Evolutionary conservation across 2,888 invertebrate species (phyloP), one percentile per base, ranked within the genome.

Genomic region (Odontothrips loti): DNA sequence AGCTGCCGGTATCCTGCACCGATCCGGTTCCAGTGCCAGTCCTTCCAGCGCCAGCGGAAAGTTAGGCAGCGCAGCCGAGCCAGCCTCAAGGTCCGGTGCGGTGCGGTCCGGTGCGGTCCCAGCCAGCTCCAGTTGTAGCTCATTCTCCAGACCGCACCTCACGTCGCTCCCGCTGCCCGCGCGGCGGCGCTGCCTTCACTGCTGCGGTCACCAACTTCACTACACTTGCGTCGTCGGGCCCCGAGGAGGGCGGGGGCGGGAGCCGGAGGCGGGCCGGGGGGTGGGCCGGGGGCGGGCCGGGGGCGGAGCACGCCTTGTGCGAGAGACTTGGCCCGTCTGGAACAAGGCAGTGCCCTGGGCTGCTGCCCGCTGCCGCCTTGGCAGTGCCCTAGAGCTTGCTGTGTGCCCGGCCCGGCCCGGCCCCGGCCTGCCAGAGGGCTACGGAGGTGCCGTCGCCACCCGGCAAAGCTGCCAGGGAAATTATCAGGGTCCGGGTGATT

Each of bases 171-270:
- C 10, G 51, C 51, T 20, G 58, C 58, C 58, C 0, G 20, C 15
- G 20, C 58, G 58, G 15, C 58, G 17, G 17, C 58, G 20, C 58
- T 17, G 58, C 58, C 51, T 51, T 17, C 34, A 43, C 58, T 58
- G 58, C 58, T 58, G 58, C 58, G 58, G 58, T 58, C 58, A 58
- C 58, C 58, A 58, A 58, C 58, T 58, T 58, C 58, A 58, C 58
- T 58, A 20, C 15, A 20, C 58, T 58, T 58, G 58, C 27, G 12
- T 2, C 23, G 23, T 27, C 23, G 23, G 1, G 23, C 23, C n/a
- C 68, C n/a, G 23, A 23, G 68, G n/a, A 23, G 23, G 68, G 68
- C 68, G 68, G 68, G 68, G 68, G n/a, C n/a, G 23, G 68, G 63
- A 17, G n/a, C 20, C 23, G 68, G 68, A 23, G 27, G 27, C n/a